Evolutionary conservation across 2,113 vertebrate genomes (phyloP), one percentile per base, ranked within the genome.

Genomic region (Gnathonemus longibarbis): DNA sequence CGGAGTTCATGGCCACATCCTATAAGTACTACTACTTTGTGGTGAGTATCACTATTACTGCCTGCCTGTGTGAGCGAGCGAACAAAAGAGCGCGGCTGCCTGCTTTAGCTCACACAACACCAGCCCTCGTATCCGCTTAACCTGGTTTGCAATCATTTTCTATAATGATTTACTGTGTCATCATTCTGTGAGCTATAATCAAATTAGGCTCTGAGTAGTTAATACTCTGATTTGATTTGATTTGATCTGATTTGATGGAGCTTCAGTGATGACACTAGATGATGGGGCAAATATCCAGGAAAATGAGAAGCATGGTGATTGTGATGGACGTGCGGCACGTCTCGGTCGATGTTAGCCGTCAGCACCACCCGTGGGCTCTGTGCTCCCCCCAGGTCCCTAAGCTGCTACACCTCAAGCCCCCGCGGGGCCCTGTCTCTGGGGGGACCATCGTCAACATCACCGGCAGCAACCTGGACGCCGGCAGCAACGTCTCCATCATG

Each of bases 21-120:
- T 97, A 97, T 0, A 97, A 98, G 93, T 97, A 97, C 89, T 99
- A 99, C 92, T 99, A 98, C 92, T 99, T 99, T 93, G 98, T 98
- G 98, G 98, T 99, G 94, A 98, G 98, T 97, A 35, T 56, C 42
- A 11, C n/a, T 1, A 50, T 88, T 24, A 10, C 89, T 39, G n/a
- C 84, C 24, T 91, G 88, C 13, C 46, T 89, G 62, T 35, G 13
- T 46, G 84, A 48, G 4, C 45, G 56, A 58, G 88, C 88, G 35
- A 89, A 66, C 27, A 62, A 66, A 31, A 66, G 7, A 9, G 24
- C 2, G 2, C 24, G 1, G 62, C 70, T 70, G 45, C 17, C 5
- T 88, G 84, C 83, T 90, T 87, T 48, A 89, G 84, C 24, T 49
- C 45, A n/a, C 17, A 42, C 74, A 17, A 80, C 70, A 77, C 13